phyloP scores from a whole-genome alignment of 37 sponge, comb jelly and placozoan genomes.

The Beroe forskalii region DNA sequence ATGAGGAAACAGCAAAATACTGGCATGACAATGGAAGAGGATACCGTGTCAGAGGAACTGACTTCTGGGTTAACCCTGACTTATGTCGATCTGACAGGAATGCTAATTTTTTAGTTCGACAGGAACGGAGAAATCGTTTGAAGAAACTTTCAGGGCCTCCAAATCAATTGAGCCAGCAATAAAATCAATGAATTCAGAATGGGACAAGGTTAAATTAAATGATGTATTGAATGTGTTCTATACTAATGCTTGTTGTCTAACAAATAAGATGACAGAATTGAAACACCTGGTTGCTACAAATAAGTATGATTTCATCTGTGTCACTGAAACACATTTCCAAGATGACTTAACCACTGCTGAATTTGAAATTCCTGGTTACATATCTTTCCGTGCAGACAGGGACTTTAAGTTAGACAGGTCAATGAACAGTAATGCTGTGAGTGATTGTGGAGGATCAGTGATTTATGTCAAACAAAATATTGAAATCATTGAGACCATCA shows the following conservation, averaged over 20 bases:
- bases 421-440: neutral
- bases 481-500: neutral
- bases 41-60: neutral
- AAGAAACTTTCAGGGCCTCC: neutral
- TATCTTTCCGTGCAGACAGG: neutral
- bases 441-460: neutral
- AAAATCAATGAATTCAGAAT: too few relatives aligned
- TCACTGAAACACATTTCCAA: neutral
- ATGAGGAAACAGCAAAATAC: neutral
- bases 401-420: neutral
- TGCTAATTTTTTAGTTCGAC: neutral
- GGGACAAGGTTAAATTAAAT: too few relatives aligned
- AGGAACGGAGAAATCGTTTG: neutral
- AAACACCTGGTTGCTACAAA: neutral
- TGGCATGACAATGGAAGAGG: neutral
- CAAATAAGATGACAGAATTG: neutral
- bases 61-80: neutral
- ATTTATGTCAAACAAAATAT: neutral
- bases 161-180: neutral
- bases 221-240: neutral
- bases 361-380: neutral
- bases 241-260: neutral
- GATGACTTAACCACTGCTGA: neutral
- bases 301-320: neutral
- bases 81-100: neutral